Base-by-base conservation (phyloP, 2,797 vertebrate genomes). In the Varecia variegata region DNA sequence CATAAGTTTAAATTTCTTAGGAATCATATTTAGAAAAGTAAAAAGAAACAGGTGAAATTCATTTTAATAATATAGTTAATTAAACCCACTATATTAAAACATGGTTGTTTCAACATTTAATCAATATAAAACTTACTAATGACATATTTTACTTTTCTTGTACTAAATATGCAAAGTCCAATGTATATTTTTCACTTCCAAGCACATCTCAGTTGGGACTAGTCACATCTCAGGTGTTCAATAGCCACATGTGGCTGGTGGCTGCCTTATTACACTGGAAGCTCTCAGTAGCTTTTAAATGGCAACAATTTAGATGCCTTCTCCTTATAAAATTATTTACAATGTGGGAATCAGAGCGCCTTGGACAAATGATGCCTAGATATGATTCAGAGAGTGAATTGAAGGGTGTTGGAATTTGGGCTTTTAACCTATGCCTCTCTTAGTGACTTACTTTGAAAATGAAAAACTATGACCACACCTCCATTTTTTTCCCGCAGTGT, bases 1-100 rank as follows among this genome's bases (percentile, higher is more conserved):
- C 43, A 60, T n/a, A 92, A 73, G 32, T 45, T 38, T 35, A 68
- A 79, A 21, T 67, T 90, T 71, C 58, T 58, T 83, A 74, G 76
- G 81, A 52, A 77, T 73, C 40, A 18, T 40, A 82, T 60, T 96
- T 79, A 62, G 70, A 81, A 97, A 93, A 74, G 32, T 62, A 82
- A 94, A 92, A 90, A 79, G 5, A 81, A 93, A 86, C 25, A 27
- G 65, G 58, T 30, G 35, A 79, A 94, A 54, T 86, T 60, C 84
- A 93, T 83, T 83, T 90, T 93, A 90, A 77, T 74, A 60, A 52
- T 15, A 65, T 43, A 38, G 56, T 54, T 92, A 90, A 60, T 70
- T 38, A 68, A 95, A 32, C 23, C 23, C 11, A 62, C 40, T 93
- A 17, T 38, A n/a, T 70, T 74, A 71, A 90, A 68, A 93, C 15